Conservation (phyloP, 2,113 vertebrate species). For the Epinephelus lanceolatus region DNA sequence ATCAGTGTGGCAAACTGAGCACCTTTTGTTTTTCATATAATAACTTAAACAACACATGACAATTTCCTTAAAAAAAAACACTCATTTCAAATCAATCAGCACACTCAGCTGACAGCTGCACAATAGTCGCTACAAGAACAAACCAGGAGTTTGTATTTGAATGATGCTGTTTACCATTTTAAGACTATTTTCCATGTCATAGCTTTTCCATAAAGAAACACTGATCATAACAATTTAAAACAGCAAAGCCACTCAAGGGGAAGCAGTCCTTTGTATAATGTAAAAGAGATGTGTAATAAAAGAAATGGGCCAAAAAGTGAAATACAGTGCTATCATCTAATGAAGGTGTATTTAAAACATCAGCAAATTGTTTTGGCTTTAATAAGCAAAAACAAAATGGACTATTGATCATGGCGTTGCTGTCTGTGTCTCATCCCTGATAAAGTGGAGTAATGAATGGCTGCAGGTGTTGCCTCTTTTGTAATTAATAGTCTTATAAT, state of each 20-base stretch:
- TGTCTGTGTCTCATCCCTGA: conserved; percentile 59
- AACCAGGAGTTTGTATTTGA: not conserved
- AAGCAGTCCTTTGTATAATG: not conserved
- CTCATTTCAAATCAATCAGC: not conserved
- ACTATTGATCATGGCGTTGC: conserved; percentile 55
- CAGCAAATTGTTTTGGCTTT: conserved; percentile 50
- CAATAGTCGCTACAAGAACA: not conserved
- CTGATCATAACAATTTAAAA: conserved; percentile 19
- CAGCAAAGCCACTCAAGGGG: not conserved
- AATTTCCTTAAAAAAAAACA: not conserved
- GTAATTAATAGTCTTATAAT: conserved; percentile 82
- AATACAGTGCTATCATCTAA: not conserved
- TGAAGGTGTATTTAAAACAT: conserved; percentile 9
- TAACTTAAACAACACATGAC: not conserved
- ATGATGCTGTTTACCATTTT: conserved; percentile 1
- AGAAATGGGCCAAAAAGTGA: not conserved
- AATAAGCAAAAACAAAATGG: conserved; percentile 57
- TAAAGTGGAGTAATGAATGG: conserved; percentile 75
- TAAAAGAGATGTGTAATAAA: not conserved
- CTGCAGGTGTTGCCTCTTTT: conserved; percentile 81
- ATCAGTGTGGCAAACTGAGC: not conserved
- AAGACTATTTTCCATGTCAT: conserved; percentile 12
- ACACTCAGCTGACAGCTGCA: not conserved
- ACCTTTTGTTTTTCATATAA: conserved; percentile 24
- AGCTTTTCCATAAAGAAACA: conserved; percentile 29